Evolutionary conservation across 2,888 invertebrate species (phyloP).

Genomic region (Lasioglossum oenotherae): DNA sequence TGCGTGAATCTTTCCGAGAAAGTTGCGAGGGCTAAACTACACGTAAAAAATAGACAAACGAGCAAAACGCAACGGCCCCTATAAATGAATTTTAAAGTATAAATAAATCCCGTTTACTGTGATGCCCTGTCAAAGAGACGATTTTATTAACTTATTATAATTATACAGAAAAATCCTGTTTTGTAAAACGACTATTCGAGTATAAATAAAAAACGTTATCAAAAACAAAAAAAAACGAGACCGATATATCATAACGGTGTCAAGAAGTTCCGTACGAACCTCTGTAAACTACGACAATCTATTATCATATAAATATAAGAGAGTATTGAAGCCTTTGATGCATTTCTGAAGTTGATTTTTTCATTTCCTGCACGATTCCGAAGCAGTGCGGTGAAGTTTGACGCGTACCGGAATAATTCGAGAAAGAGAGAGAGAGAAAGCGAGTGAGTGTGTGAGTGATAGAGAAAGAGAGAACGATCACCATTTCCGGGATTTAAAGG

Average conservation of each 20-base stretch:
- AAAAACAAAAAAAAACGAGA: not conserved
- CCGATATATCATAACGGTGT: constrained; percentile 29
- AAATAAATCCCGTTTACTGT: constrained; percentile 36
- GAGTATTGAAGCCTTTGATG: constrained; percentile 12
- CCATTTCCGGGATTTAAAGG: constrained; percentile 39
- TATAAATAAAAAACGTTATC: constrained; percentile 48
- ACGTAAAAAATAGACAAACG: constrained; percentile 3
- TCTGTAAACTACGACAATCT: constrained; percentile 32
- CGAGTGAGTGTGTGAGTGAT: not conserved
- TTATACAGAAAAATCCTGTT: constrained; percentile 31
- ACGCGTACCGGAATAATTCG: not conserved
- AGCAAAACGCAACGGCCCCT: constrained; percentile 20
- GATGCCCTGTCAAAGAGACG: constrained; percentile 28
- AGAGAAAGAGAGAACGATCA: not conserved
- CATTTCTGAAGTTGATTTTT: constrained; percentile 24
- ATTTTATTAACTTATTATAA: constrained; percentile 39
- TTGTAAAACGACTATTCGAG: constrained; percentile 33
- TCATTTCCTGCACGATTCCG: constrained; percentile 18
- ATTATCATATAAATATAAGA: constrained; percentile 8
- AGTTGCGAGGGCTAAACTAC: constrained; percentile 8
- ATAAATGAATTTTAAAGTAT: constrained; percentile 20
- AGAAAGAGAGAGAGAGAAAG: not conserved
- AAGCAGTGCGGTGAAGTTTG: constrained; percentile 30
- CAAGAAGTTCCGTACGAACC: constrained; percentile 33
- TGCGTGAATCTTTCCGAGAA: constrained; percentile 8